Evolutionary conservation across 2,888 invertebrate genomes (phyloP), one percentile per base, ranked within the genome.

Genomic region (Crioceris asparagi): DNA sequence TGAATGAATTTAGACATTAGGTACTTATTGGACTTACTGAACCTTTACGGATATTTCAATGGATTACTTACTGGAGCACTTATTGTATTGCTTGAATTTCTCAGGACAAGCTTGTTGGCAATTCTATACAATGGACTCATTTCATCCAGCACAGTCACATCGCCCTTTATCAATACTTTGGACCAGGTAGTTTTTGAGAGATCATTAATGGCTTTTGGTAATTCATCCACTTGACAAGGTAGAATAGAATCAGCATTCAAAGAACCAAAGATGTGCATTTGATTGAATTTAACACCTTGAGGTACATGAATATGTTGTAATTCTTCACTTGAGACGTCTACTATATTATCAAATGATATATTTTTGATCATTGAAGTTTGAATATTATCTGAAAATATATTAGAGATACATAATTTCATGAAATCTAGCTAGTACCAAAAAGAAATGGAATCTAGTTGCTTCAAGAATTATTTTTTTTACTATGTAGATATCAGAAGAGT

Each of bases 91-190:
- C 46, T 41, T 19, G 36, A 35, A 25, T 49, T 44, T 18, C 32
- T 43, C 21, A 47, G 48, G 6, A 61, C 56, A 7, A 53, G 47
- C 23, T 57, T 52, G 11, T 54, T 41, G 3, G 60, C 47, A 30
- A 61, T 49, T 21, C 44, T 36, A 35, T 39, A 39, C 6, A 61
- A 36, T 16, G 45, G 27, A 33, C 44, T 45, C 15, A 48, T 44
- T 12, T 48, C 38, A 29, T 60, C 56, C 32, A 51, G 33, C 31
- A 56, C 36, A 12, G 51, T 51, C 10, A 51, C 53, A 31, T 57
- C 51, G 14, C 53, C 54, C 17, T 29, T 26, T 11, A 57, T 41
- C 35, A 38, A 32, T 14, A 58, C 34, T 18, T 41, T 39, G 2
- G 32, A 19, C 55, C 55, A 56, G 26, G 42, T 33, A 39, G 47